Conservation (phyloP, 2,888 invertebrate species). For the Polietes domitor region DNA sequence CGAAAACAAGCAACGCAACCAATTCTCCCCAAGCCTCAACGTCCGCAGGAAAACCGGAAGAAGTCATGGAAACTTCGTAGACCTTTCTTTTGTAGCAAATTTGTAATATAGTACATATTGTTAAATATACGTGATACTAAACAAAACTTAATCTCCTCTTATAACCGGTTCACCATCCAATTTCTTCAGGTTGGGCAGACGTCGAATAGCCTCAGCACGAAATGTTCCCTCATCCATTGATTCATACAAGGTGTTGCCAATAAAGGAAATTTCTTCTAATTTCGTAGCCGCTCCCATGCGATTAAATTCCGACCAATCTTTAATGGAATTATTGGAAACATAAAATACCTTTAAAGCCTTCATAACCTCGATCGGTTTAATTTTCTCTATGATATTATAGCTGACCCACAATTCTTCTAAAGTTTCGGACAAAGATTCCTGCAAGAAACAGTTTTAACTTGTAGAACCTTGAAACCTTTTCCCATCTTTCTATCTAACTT, state of each 20-base stretch:
- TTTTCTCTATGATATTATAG: conserved; percentile 95
- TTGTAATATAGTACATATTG: background rate
- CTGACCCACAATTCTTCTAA: conserved; percentile 97
- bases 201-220: conserved; percentile 86
- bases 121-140: background rate
- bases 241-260: conserved; percentile 90
- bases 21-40: background rate
- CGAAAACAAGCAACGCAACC: background rate
- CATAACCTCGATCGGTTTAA: conserved; percentile 92
- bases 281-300: conserved; percentile 88
- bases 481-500: conserved; percentile 68
- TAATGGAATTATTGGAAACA: conserved; percentile 91
- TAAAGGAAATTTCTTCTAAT: conserved; percentile 90
- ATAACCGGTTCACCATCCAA: conserved; percentile 88
- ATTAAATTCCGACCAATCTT: conserved; percentile 94
- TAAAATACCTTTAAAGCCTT: conserved; percentile 91
- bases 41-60: background rate
- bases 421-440: conserved; percentile 93
- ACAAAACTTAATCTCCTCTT: conserved; percentile 59
- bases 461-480: too few species aligned
- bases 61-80: conserved; percentile 69
- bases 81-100: conserved; percentile 17
- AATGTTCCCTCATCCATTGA: conserved; percentile 87
- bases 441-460: background rate
- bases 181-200: conserved; percentile 89